Base-by-base conservation (phyloP, 2,797 vertebrate genomes). In the Todus mexicanus region DNA sequence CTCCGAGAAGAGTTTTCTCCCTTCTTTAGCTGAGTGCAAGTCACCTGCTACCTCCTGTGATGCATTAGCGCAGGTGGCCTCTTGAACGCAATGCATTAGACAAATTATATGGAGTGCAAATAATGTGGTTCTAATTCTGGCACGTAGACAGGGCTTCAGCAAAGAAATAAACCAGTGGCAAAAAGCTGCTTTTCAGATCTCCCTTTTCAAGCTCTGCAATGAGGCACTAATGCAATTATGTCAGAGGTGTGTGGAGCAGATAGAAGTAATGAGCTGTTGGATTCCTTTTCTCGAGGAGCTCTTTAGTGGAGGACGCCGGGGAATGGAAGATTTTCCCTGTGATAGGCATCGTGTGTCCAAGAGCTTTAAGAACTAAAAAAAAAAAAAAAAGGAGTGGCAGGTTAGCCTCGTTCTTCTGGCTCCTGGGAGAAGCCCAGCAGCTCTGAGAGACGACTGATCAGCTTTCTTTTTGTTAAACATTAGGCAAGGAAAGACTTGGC, bases 211-310 rank as follows among this genome's bases (percentile, higher is more conserved):
- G 53, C 56, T 70, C 70, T 59, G 66, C 68, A 47, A 59, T 14
- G 83, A 94, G 63, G 63, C 66, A 45, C 66, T 75, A 68, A 87
- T 53, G 77, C 76, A 87, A 73, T 93, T 76, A 84, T 35, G 48
- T 82, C 89, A 51, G 12, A 66, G 91, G 84, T n/a, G 47, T 65
- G 71, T 72, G 84, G 84, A 93, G 72, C 86, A 92, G 89, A 51
- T 77, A 84, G 84, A 92, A 73, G 92, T 88, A 96, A 96, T 84
- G 88, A 95, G 64, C 77, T 89, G 68, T 53, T 89, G 45, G 84
- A 68, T 94, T 86, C 71, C 72, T 82, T 35, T 65, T 82, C 85
- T 72, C 47, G 50, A 72, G 90, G 76, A 93, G 61, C 51, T 91
- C 74, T 93, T 92, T 93, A 89, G 75, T 72, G 77, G 70, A 7